Evolutionary conservation across 35 echinoderm and acorn worm species (phyloP).

Genomic region (Lytechinus variegatus): DNA sequence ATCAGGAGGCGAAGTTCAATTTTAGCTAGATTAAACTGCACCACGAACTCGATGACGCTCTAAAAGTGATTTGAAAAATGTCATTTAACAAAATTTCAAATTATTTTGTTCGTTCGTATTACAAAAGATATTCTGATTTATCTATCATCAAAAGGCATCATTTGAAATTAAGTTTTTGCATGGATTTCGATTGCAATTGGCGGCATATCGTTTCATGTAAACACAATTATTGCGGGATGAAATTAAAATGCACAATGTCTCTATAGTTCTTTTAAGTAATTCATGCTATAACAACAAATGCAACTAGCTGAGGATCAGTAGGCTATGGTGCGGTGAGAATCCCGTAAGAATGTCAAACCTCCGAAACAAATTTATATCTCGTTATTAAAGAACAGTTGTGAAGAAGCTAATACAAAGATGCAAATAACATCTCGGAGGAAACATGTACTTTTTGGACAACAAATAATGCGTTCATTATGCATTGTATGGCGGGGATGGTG

Average conservation of each 20-base stretch:
- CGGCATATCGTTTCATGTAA: background rate
- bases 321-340: no score
- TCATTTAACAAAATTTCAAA: background rate
- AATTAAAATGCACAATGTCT: no score
- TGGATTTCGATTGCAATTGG: background rate
- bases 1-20: background rate
- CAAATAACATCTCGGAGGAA: background rate
- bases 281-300: no score
- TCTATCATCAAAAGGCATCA: background rate
- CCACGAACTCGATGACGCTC: background rate
- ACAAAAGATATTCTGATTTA: background rate
- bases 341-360: no score
- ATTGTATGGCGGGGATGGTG: background rate
- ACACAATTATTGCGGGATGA: no score
- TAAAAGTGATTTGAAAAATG: background rate
- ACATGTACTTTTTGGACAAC: background rate
- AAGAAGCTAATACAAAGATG: background rate
- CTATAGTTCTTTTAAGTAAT: no score
- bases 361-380: no score
- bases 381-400: background rate
- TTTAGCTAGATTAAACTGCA: background rate
- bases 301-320: no score
- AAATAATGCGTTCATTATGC: background rate
- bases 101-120: no score
- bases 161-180: no score